Evolutionary conservation across 2,888 invertebrate genomes (phyloP).

Genomic region (Drosophila aldrichi): DNA sequence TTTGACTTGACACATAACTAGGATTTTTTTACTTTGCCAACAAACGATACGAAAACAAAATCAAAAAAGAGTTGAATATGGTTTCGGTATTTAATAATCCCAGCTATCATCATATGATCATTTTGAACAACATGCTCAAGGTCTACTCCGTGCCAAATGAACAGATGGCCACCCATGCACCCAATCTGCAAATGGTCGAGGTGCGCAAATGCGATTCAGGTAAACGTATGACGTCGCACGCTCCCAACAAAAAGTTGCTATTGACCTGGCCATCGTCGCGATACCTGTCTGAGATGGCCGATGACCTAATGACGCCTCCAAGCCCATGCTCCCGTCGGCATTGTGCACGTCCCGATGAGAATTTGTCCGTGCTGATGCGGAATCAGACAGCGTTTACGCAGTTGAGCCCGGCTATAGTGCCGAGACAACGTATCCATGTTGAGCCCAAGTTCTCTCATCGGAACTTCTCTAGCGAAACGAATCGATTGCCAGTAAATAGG

Average conservation of each 20-base stretch:
- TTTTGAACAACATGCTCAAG: neutral
- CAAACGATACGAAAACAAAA: neutral
- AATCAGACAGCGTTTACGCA: neutral
- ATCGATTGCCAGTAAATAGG: neutral
- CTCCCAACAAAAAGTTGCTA: neutral
- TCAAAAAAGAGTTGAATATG: neutral
- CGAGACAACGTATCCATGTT: neutral
- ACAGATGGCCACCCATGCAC: neutral
- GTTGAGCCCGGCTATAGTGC: neutral
- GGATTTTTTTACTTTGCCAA: neutral
- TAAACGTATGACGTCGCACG: neutral
- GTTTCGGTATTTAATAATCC: neutral
- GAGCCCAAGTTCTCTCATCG: slow-evolving; percentile 2
- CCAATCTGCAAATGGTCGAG: too few relatives aligned
- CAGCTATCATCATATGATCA: neutral
- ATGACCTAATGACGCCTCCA: neutral
- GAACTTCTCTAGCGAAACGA: neutral
- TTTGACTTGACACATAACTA: neutral
- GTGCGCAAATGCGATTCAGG: neutral
- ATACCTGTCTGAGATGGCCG: neutral
- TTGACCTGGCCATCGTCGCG: neutral
- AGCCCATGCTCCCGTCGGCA: too few relatives aligned
- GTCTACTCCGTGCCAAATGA: neutral
- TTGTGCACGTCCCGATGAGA: fast-evolving
- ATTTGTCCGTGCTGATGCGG: neutral